Base-by-base conservation (phyloP, 1,140 invertebrate species). In the Adelges cooleyi region DNA sequence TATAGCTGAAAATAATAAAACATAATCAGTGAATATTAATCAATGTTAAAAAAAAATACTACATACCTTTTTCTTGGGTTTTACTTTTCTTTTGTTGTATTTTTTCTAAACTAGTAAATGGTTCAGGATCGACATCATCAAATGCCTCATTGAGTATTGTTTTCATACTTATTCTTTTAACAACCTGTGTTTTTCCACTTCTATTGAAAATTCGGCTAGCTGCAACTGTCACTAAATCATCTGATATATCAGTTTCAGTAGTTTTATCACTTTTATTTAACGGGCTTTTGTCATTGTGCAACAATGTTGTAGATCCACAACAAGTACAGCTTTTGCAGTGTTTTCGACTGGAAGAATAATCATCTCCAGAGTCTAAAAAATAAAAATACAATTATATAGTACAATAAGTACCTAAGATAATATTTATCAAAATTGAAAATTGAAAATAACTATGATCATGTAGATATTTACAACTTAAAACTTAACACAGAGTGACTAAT, bases 171-270 rank as follows among this genome's bases (percentile, higher is more conserved):
- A 59, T 17, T 44, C 33, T 59, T 13, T 44, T 59, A 13, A 59
- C 9, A 2, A 59, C 8, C n/a, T 59, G 53, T 5, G 53, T 59
- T 59, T 59, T 59, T 25, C 53, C 53, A 27, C 53, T 59, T 27
- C 53, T 59, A 11, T 59, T 59, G 33, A 59, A 59, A 18, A 59
- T 59, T 3, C 53, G 53, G 44, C 53, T 59, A 2, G 53, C 38
- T 59, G 53, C 53, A 8, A 59, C 53, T 11, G 53, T 59, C 18
- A 59, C 53, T 27, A 59, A 25, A 59, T 59, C 38, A 59, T 59
- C 23, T 6, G 53, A 44, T n/a, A 17, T 9, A 5, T 59, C 53
- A 20, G 53, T 59, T 59, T 59, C 53, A 27, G 53, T 59, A 6
- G 53, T 59, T 59, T 59, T 59, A 5, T 59, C 53, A 27, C 38